Evolutionary conservation across 2,797 vertebrate genomes (phyloP), one percentile per base, ranked within the genome.

Genomic region (Oreortyx pictus): DNA sequence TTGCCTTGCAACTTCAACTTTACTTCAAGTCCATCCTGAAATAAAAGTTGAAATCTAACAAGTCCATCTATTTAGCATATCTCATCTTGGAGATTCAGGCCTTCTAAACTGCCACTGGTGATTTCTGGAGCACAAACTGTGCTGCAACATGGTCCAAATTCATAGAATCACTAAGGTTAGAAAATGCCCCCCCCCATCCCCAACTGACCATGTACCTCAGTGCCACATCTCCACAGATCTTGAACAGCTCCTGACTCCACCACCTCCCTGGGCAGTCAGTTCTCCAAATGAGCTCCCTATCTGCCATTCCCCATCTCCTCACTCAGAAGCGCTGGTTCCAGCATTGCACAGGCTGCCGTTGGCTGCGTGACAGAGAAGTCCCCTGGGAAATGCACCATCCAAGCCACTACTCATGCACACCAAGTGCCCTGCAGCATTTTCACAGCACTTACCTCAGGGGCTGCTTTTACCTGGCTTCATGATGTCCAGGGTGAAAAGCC

Each of bases 371-470:
- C 67, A 47, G 33, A 59, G 50, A 44, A 7, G 6, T 59, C 60
- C 65, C 41, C 52, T 66, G 77, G 59, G 52, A 74, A 35, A 65
- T 0, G 0, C 50, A 56, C 19, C 33, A 52, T 22, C 88, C 88
- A 37, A 62, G 33, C 17, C 68, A 64, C 49, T 31, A 47, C 3
- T 39, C 22, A 47, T 39, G 57, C 0, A 2, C 43, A 31, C 65
- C 56, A 1, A 6, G 4, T 70, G 49, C 64, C 60, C 29, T 22
- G 73, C 60, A 65, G 76, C 46, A 85, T 37, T 17, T 35, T 5
- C 29, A 13, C 0, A 3, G 29, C 54, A 35, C n/a, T 79, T 17
- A 15, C 10, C 60, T 29, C 0, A 11, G 64, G 59, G 46, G 56
- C 54, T 75, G 76, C 67, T 79, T 52, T 65, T 47, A 11, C 6